Evolutionary conservation across 92 coral and sea anemone species (phyloP), one percentile per base, ranked within the genome.

Genomic region (Epizoanthus stellaris): DNA sequence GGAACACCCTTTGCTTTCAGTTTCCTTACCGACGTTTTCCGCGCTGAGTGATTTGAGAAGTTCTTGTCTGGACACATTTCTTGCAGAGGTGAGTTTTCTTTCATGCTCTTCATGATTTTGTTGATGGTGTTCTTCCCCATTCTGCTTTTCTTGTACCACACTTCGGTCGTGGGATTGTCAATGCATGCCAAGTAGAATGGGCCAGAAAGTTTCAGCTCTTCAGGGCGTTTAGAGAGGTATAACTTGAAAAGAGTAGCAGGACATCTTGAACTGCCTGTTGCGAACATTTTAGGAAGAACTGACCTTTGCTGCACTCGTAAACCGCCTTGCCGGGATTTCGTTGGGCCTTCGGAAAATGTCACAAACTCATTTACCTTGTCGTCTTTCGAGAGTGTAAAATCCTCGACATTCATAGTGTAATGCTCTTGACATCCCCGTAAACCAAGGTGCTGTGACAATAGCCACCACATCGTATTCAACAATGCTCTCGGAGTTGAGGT

Each of bases 281-380:
- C 80, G 58, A 82, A 88, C 73, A 75, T 88, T 64, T 75, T 82
- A 38, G 87, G 91, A 38, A 62, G 66, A 10, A 65, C 87, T 63
- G 49, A 67, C 62, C 87, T 75, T 39, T 77, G 49, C 70, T 85
- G 73, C 40, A 67, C 38, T 47, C 72, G 25, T 56, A 85, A 40
- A 52, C 91, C 87, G 23, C 91, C 87, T 16, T 88, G 87, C 49
- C 90, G 17, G 49, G 90, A 64, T 82, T 87, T 88, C 7, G 91
- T 88, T n/a, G 91, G 88, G 43, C 65, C 57, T 70, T 86, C 85
- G 34, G 58, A 21, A 52, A 77, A 86, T 8, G 80, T 77, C 6
- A 79, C 7, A 8, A 3, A 85, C 38, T 85, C 49, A 5, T 19
- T 61, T 12, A 69, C 75, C 14, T 67, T 68, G 80, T 77, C 80